phyloP scores from a whole-genome alignment of 2,797 vertebrate genomes.

The Xerus rutilus region DNA sequence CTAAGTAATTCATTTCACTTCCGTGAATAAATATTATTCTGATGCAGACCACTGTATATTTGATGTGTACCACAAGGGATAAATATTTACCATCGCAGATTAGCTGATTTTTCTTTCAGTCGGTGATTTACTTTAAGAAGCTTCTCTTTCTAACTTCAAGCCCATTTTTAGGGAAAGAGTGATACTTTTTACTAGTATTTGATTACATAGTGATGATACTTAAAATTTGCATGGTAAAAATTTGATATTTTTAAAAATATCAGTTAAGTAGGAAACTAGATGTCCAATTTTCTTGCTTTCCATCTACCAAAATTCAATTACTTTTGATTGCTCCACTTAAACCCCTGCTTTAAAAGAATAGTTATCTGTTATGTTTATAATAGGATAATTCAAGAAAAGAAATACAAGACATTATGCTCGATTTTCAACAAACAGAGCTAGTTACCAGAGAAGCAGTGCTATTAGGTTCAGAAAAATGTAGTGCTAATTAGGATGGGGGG shows the following conservation, averaged over 20 bases:
- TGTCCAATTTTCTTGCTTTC: slow-evolving; percentile 38
- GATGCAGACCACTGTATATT: slow-evolving; percentile 60
- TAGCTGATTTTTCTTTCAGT: slow-evolving; percentile 65
- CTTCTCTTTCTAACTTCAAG: slow-evolving; percentile 47
- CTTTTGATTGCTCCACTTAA: slow-evolving; percentile 47
- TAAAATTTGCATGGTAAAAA: background rate
- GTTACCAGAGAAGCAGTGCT: background rate
- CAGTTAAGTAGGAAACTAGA: slow-evolving; percentile 28
- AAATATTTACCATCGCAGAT: slow-evolving; percentile 60
- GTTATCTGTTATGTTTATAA: background rate
- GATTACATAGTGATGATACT: slow-evolving; percentile 21
- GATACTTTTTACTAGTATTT: slow-evolving; percentile 18
- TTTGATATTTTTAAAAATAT: background rate
- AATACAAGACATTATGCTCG: background rate
- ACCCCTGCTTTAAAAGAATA: slow-evolving; percentile 37
- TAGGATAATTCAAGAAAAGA: slow-evolving; percentile 4
- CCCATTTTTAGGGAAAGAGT: background rate
- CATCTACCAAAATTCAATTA: background rate
- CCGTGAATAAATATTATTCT: slow-evolving; percentile 69
- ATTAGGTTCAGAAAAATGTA: background rate
- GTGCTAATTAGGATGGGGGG: background rate
- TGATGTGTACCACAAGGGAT: slow-evolving; percentile 60
- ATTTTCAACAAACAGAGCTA: slow-evolving; percentile 23
- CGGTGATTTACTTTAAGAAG: slow-evolving; percentile 69
- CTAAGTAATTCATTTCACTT: slow-evolving; percentile 50